These are phyloP conservation scores for Parnassius mnemosyne DNA, from an alignment of 2,888 invertebrate genomes.

Conservation along the genomic window DNA sequence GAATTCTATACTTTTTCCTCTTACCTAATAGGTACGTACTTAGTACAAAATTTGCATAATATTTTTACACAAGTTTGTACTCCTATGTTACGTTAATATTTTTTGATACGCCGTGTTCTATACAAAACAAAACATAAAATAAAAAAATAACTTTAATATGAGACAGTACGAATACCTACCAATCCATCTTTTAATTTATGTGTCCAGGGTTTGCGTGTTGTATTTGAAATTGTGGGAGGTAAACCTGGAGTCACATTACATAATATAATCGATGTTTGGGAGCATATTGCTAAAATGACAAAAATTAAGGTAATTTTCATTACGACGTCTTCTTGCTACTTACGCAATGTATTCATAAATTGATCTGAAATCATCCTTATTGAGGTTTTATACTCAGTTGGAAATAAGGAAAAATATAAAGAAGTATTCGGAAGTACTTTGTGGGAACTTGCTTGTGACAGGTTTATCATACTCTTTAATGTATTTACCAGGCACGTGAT, in stretches of 20 bases:
- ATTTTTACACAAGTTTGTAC: too few species aligned
- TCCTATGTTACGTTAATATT: too few species aligned
- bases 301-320: constrained; percentile 18
- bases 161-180: constrained; percentile 11
- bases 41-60: too few species aligned
- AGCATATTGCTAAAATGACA: constrained; percentile 5
- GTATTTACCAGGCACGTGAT: constrained; percentile 21
- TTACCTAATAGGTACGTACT: too few species aligned
- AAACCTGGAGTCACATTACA: constrained; percentile 2
- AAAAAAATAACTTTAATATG: background rate
- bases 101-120: background rate
- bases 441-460: constrained; percentile 8
- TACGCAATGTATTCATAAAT: background rate
- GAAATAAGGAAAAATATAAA: constrained; percentile 13
- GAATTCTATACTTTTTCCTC: too few species aligned
- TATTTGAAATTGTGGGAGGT: background rate
- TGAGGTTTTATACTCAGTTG: constrained; percentile 9
- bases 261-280: background rate
- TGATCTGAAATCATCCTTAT: background rate
- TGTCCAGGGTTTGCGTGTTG: constrained; percentile 22
- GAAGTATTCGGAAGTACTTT: background rate
- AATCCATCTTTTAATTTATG: constrained; percentile 21
- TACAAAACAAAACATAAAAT: too few species aligned
- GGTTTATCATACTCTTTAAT: constrained; percentile 1
- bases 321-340: background rate